Evolutionary conservation across 1,140 invertebrate species (phyloP).

Genomic region (Lepidurus arcticus): DNA sequence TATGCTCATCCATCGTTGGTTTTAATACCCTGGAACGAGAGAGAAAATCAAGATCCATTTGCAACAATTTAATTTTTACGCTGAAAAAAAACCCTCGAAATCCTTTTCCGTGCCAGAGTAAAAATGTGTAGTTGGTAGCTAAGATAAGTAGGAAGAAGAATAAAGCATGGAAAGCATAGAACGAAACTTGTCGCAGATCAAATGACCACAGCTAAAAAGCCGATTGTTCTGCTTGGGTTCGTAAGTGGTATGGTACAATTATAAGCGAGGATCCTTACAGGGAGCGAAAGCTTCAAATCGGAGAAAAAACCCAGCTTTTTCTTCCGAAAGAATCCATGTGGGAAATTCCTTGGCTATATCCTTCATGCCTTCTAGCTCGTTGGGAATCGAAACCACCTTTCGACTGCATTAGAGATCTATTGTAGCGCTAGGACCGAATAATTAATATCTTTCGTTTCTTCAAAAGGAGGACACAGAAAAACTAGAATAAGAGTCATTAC

Average conservation of each 20-base stretch:
- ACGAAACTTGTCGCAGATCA: not conserved
- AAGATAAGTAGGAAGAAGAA: not conserved
- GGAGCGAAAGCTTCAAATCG: not conserved
- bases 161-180: not conserved
- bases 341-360: slow-evolving; percentile 1
- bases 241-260: slow-evolving; percentile 3
- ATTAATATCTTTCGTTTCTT: slow-evolving; percentile 5
- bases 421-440: not conserved
- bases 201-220: slow-evolving; percentile 16
- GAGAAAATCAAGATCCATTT: too few species aligned
- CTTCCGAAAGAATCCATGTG: not conserved
- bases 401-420: slow-evolving; percentile 5
- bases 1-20: too few species aligned
- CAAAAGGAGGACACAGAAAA: not conserved
- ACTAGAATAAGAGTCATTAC: not conserved
- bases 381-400: not conserved
- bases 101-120: too few species aligned
- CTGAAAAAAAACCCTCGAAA: too few species aligned
- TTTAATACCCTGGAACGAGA: too few species aligned
- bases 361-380: not conserved
- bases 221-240: slow-evolving; percentile 17
- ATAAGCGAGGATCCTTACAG: not conserved
- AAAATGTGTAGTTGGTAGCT: not conserved
- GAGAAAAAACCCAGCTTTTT: not conserved
- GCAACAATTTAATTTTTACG: too few species aligned